These are phyloP conservation scores for Phalloptychus januarius DNA, from an alignment of 2,797 vertebrate genomes.

Conservation along the genomic window DNA sequence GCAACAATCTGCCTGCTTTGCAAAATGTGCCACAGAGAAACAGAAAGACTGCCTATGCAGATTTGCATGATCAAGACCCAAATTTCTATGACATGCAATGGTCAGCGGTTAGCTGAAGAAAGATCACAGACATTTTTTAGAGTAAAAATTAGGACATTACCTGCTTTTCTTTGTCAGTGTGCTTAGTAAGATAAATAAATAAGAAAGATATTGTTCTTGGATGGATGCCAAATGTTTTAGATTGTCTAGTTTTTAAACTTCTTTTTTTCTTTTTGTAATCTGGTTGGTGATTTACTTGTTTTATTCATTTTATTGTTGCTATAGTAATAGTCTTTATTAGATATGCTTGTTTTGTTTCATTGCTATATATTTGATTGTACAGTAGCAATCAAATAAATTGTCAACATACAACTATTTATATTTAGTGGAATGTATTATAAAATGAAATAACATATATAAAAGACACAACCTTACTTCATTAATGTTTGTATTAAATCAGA, in stretches of 20 bases:
- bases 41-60: neutral
- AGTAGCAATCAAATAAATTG: neutral
- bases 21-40: neutral
- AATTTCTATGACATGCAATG: slow-evolving; percentile 12
- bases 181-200: slow-evolving; percentile 5
- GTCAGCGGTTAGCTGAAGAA: slow-evolving; percentile 35
- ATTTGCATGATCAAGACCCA: slow-evolving; percentile 11
- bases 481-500: neutral
- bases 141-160: slow-evolving; percentile 24
- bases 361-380: neutral
- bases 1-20: slow-evolving; percentile 6
- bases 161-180: slow-evolving; percentile 4
- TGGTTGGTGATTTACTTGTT: neutral
- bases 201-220: neutral
- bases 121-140: slow-evolving; percentile 27
- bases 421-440: neutral
- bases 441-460: neutral
- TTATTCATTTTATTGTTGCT: neutral
- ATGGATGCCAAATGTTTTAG: neutral
- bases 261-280: neutral
- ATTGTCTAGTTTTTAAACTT: neutral
- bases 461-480: neutral
- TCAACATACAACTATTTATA: neutral
- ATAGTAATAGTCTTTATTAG: neutral
- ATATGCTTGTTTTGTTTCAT: neutral